These are phyloP conservation scores for Saccopteryx leptura DNA, from an alignment of 2,113 vertebrate species.

Conservation along the genomic window DNA sequence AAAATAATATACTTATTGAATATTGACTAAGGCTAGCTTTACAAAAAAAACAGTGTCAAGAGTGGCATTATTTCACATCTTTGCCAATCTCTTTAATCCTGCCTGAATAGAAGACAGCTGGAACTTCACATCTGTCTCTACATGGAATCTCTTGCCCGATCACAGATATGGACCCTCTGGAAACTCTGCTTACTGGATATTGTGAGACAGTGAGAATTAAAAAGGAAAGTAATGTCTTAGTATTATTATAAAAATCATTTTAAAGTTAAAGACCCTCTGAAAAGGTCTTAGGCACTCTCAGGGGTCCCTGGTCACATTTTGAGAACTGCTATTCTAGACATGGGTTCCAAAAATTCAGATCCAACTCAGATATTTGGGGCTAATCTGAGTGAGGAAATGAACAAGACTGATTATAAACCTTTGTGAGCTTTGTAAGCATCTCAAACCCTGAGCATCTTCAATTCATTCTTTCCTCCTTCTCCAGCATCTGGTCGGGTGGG, in stretches of 20 bases:
- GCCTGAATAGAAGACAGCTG: too few relatives aligned
- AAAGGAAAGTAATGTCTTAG: background rate
- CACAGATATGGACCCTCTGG: background rate
- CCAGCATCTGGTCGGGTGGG: background rate
- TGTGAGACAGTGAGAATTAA: background rate
- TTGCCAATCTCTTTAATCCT: background rate
- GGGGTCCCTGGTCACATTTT: background rate
- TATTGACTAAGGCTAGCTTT: background rate
- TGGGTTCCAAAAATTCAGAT: background rate
- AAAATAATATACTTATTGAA: background rate
- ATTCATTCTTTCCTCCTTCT: background rate
- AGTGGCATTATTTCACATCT: background rate
- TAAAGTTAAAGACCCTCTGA: background rate
- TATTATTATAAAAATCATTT: background rate
- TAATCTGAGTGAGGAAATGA: background rate
- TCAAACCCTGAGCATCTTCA: background rate
- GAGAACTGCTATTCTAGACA: background rate
- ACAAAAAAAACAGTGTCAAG: background rate
- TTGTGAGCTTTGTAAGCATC: background rate
- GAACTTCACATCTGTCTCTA: background rate
- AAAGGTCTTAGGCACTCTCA: background rate
- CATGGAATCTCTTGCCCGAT: fast-evolving
- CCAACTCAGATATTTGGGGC: background rate
- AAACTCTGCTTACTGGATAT: background rate
- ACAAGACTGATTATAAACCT: background rate